A percentile compares a stretch with the other conserved stretches of the same genome.
phyloP scores from a whole-genome alignment of 2,888 invertebrate genomes.

The Drymonia ruficornis region DNA sequence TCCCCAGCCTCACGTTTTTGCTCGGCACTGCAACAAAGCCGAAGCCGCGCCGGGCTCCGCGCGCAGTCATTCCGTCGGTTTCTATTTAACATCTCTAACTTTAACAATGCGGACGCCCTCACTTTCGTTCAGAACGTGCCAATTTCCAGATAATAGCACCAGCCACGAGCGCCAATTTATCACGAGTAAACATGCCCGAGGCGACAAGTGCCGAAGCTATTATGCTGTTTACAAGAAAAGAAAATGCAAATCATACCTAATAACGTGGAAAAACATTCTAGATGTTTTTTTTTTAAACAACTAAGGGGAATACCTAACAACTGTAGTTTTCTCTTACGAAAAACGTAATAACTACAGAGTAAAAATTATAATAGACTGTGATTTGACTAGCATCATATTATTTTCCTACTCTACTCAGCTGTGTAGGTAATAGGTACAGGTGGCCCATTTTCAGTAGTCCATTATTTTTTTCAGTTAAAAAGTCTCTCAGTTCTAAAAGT shows the following conservation, averaged over 20 bases:
- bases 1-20: slow-evolving; percentile 72
- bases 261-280: background rate
- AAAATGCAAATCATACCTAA: background rate
- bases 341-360: too few relatives aligned
- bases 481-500: too few relatives aligned
- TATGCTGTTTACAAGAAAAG: background rate
- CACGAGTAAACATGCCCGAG: slow-evolving; percentile 35
- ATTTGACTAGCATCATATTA: too few relatives aligned
- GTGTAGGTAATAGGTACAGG: too few relatives aligned
- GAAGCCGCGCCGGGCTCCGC: slow-evolving; percentile 39
- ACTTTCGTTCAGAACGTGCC: slow-evolving; percentile 73
- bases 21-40: slow-evolving; percentile 55
- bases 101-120: slow-evolving; percentile 76
- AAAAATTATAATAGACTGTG: too few relatives aligned
- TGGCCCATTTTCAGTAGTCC: too few relatives aligned
- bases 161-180: slow-evolving; percentile 47
- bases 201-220: slow-evolving; percentile 22
- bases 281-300: slow-evolving; percentile 1
- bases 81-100: slow-evolving; percentile 61
- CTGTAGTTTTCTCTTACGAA: too few relatives aligned
- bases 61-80: slow-evolving; percentile 68
- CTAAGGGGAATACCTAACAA: too few relatives aligned
- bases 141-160: slow-evolving; percentile 54
- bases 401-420: too few relatives aligned
- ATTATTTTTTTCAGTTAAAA: too few relatives aligned